Base-by-base conservation (phyloP, 2,113 vertebrate species). In the Colaptes auratus region DNA sequence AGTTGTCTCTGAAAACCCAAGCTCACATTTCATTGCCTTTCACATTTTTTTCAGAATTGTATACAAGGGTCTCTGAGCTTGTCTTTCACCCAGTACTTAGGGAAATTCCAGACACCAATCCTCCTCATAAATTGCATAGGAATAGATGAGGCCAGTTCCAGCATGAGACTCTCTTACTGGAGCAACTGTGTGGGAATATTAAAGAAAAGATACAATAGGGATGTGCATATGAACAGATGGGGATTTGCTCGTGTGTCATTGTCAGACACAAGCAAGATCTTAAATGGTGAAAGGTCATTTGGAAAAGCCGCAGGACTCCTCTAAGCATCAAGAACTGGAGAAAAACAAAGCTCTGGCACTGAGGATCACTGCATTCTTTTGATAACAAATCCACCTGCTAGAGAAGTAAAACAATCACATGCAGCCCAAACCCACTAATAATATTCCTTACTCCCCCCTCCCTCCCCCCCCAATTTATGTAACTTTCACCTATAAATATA, bases 1-100 rank as follows among this genome's bases (percentile, higher is more conserved):
- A 96, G 87, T 64, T 92, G 91, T 82, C 91, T 92, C 82, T 89
- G 89, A 92, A 92, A 95, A 94, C 92, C 84, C 0, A 0, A 87
- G 92, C 89, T 96, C 95, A 89, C 71, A 91, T 96, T 96, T 96
- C 95, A 96, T 91, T 96, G 85, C 94, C 84, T 93, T 96, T 92
- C 92, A 91, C 89, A 4, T 81, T 84, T 94, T 88, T 90, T 74
- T 79, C 88, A 19, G 80, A 82, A 36, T 77, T 85, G 69, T 86
- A 88, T 89, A 95, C 87, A 89, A 50, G 75, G 85, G 89, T 82
- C 91, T 96, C 84, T 28, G 67, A 92, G 75, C 36, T 53, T 64
- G 91, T 71, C 93, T 93, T 89, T 95, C 87, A 94, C 61, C 33
- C 36, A 0, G 74, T 2, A 13, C 60, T 53, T 81, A 0, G 76